These are phyloP conservation scores for Magallana nippona DNA, from an alignment of 2,888 invertebrate genomes.

Conservation along the genomic window DNA sequence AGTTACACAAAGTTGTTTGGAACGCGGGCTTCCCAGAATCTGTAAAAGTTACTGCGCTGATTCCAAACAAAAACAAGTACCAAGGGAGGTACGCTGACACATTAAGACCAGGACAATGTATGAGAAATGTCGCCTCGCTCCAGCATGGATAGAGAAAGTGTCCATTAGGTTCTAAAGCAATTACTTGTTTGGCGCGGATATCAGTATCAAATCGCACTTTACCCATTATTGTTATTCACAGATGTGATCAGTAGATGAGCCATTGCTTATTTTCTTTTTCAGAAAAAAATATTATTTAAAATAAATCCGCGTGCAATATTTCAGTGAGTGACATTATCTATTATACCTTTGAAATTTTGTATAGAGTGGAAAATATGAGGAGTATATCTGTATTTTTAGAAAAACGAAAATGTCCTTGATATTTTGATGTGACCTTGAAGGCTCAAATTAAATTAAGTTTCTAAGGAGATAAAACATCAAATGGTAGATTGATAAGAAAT, in stretches of 20 bases:
- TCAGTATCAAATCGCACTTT: constrained; percentile 8
- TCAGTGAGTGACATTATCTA: no score
- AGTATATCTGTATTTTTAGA: no score
- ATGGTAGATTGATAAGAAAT: no score
- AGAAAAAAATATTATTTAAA: no score
- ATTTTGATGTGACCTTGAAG: no score
- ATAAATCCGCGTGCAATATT: no score
- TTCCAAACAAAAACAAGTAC: not conserved
- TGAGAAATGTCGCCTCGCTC: not conserved
- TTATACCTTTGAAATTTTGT: no score
- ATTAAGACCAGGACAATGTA: not conserved
- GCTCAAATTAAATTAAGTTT: no score
- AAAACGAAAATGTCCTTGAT: no score
- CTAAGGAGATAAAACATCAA: no score
- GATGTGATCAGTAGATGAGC: not conserved
- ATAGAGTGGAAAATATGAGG: no score
- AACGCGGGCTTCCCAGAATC: not conserved
- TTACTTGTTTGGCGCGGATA: constrained; percentile 19
- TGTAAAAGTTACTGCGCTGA: not conserved
- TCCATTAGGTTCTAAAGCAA: constrained; percentile 21
- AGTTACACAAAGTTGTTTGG: not conserved
- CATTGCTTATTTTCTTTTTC: no score
- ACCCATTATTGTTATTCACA: not conserved
- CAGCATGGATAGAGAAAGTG: constrained; percentile 12
- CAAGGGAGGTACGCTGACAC: not conserved